Evolutionary conservation across 2,888 invertebrate genomes (phyloP).

Genomic region (Ommatoiulus sabulosus): DNA sequence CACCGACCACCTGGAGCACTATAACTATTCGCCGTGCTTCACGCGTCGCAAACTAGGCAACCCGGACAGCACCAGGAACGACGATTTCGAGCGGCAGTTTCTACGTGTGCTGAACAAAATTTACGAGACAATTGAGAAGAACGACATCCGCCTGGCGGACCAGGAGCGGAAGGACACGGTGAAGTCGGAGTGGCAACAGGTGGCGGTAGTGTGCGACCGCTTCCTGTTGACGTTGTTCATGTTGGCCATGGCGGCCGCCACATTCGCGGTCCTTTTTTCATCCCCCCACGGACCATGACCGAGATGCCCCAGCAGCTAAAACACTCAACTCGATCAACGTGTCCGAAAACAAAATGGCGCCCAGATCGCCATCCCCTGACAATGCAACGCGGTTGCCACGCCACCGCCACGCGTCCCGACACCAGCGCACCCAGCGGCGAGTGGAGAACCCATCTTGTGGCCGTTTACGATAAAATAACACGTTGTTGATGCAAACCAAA

Average conservation of each 20-base stretch:
- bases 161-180: constrained; percentile 83
- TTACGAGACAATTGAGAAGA: constrained; percentile 81
- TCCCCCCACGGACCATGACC: constrained; percentile 56
- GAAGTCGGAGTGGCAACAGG: constrained; percentile 85
- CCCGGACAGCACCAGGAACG: constrained; percentile 56
- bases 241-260: constrained; percentile 81
- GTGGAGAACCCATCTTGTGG: not conserved
- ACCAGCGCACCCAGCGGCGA: not conserved
- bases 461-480: not conserved
- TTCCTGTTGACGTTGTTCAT: constrained; percentile 81
- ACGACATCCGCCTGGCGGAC: constrained; percentile 82
- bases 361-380: not conserved
- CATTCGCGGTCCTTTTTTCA: constrained; percentile 80
- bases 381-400: not conserved
- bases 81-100: constrained; percentile 70
- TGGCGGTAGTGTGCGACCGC: constrained; percentile 83
- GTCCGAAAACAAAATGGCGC: constrained; percentile 1
- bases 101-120: constrained; percentile 77
- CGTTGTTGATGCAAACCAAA: constrained; percentile 39
- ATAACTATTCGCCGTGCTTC: constrained; percentile 62
- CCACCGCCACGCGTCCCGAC: not conserved
- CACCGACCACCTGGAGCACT: constrained; percentile 62
- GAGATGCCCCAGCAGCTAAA: not conserved
- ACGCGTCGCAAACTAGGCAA: constrained; percentile 61
- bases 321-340: not conserved